Evolutionary conservation across 2,113 vertebrate species (phyloP), one percentile per base, ranked within the genome.

Genomic region (Numenius arquata): DNA sequence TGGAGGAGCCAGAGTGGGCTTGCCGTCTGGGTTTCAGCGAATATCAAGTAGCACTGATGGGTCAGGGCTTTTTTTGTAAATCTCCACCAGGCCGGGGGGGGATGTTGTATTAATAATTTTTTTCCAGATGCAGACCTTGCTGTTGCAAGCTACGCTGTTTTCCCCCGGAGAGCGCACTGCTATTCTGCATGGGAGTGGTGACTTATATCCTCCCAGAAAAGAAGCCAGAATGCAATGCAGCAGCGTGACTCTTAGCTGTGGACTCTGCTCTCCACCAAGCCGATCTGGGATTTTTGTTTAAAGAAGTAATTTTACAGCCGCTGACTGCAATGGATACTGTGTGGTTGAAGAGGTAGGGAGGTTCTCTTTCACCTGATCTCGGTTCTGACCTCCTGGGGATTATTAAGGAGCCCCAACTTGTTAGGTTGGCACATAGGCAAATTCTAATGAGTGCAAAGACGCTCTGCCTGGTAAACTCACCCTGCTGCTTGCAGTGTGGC

Each of bases 341-440:
- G 68, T 52, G 40, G 10, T 70, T 45, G 53, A 89, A 94, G 84
- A 97, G 87, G 91, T 93, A 89, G 87, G 84, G 95, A 65, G 80
- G 81, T 93, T 78, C 34, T 92, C n/a, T 92, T 89, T 70, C 88
- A 59, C 62, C 26, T 87, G 56, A 5, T 85, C 61, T 90, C 0
- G 6, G 13, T 72, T 92, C 61, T 91, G 80, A 56, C 59, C 40
- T 43, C 73, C 40, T 27, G 74, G 43, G 84, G 40, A 30, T 87
- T 84, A 61, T 75, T 90, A 87, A 66, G n/a, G 70, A 88, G 50
- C 52, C 38, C 38, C 32, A 68, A 16, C 12, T 80, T 50, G 23
- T 40, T 78, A 29, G 56, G 52, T 20, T 89, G 88, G 48, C 53
- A 21, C 40, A 5, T 14, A 56, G 43, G 72, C 82, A 92, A 68